Evolutionary conservation across 2,113 vertebrate genomes (phyloP), one percentile per base, ranked within the genome.

Genomic region (Brachionichthys hirsutus): DNA sequence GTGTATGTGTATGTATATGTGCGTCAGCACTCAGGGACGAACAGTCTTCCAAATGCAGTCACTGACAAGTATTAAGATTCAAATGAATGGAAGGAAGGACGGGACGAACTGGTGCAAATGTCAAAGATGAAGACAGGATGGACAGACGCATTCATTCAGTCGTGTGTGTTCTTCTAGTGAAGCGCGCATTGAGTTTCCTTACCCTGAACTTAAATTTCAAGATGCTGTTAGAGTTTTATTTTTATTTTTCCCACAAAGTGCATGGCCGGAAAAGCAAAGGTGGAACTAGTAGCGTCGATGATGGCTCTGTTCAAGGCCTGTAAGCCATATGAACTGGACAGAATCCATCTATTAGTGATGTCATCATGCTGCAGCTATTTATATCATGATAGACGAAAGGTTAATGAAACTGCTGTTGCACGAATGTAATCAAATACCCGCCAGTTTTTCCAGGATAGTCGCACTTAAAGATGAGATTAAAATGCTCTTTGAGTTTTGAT

Each of bases 31-130:
- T 54, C 35, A 40, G 36, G 73, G 54, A 75, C 6, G 15, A 63
- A 57, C 71, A 50, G 24, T 8, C 24, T 30, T 30, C 62, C 62
- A 75, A 75, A 76, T 60, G 62, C 59, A 63, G 40, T 75, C 48
- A 36, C 67, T 1, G 4, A 62, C 40, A 73, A 73, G 70, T 70
- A 75, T 70, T 73, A 81, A 62, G 53, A 34, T 36, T 67, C 43
- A n/a, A 4, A 50, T 40, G 20, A 30, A 30, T 4, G 24, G 24
- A 30, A 30, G 24, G 24, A 30, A 30, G 3, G 24, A 30, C 4
- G 24, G 3, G 8, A 30, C 5, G 24, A 2, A 30, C 24, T 8
- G 8, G 8, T 6, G 24, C 8, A 6, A 30, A 30, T 30, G 24
- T 30, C 24, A 30, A 8, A 30, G 24, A 30, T 30, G 24, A 30